These are phyloP conservation scores for Euphysa ruthae DNA, from an alignment of 30 jellyfish, hydroid and myxozoan species.

Conservation along the genomic window DNA sequence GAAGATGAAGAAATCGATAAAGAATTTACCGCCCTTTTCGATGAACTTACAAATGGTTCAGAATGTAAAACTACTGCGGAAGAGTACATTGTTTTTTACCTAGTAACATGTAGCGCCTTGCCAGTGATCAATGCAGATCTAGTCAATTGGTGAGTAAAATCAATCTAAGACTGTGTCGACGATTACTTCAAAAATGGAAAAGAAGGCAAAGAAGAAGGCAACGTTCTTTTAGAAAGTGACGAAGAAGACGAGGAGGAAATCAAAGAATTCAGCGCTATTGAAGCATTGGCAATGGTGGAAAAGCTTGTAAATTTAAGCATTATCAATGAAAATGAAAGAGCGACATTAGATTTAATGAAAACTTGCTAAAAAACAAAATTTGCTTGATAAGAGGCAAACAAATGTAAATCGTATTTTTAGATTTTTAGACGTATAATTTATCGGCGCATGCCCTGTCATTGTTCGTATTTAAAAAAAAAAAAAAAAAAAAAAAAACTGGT, in stretches of 20 bases:
- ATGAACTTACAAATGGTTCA: neutral
- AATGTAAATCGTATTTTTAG: neutral
- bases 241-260: neutral
- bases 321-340: neutral
- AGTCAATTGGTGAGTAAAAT: neutral
- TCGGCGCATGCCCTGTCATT: neutral
- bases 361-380: neutral
- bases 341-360: neutral
- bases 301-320: neutral
- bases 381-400: neutral
- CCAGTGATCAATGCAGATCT: constrained; percentile 9
- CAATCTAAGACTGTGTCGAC: constrained; percentile 16
- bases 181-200: neutral
- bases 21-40: constrained; percentile 16
- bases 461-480: neutral
- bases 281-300: neutral
- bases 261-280: neutral
- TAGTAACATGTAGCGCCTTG: neutral
- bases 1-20: constrained; percentile 36
- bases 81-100: constrained; percentile 9
- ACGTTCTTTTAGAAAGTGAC: neutral
- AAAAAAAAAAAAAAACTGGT: neutral
- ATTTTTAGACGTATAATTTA: neutral
- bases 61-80: constrained; percentile 10
- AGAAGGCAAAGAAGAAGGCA: neutral